Conservation (phyloP, 2,888 invertebrate genomes). For the Dryobota labecula region DNA sequence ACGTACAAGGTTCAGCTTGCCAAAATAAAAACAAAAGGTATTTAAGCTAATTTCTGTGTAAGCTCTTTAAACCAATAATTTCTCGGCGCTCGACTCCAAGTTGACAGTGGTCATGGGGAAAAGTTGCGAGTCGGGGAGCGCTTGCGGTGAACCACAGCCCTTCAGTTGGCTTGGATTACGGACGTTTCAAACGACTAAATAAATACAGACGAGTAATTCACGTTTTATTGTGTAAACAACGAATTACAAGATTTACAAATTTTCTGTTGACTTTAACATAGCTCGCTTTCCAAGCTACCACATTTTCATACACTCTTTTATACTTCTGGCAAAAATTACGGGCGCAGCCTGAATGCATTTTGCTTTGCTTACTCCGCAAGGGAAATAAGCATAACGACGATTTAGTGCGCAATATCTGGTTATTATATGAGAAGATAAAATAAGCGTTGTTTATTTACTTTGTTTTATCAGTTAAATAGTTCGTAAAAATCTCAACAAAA, state of each 20-base stretch:
- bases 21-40: slow-evolving; percentile 63
- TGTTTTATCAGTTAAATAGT: slow-evolving; percentile 40
- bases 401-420: slow-evolving; percentile 60
- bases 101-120: slow-evolving; percentile 73
- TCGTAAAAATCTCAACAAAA: slow-evolving; percentile 40
- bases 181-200: slow-evolving; percentile 67
- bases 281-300: slow-evolving; percentile 11
- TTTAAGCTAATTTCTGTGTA: slow-evolving; percentile 67
- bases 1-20: slow-evolving; percentile 46
- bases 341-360: slow-evolving; percentile 56
- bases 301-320: slow-evolving; percentile 43
- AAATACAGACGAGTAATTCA: slow-evolving; percentile 64
- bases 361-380: slow-evolving; percentile 61
- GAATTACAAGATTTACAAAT: slow-evolving; percentile 32
- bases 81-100: slow-evolving; percentile 64
- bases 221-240: slow-evolving; percentile 57
- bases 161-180: slow-evolving; percentile 75
- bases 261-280: slow-evolving; percentile 20
- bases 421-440: slow-evolving; percentile 59
- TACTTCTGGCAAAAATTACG: slow-evolving; percentile 52
- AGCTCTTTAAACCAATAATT: slow-evolving; percentile 72
- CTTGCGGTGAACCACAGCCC: slow-evolving; percentile 77
- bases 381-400: slow-evolving; percentile 65
- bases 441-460: slow-evolving; percentile 47
- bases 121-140: slow-evolving; percentile 75